A percentile compares a stretch with the other conserved stretches of the same genome.
Evolutionary conservation across 1,140 invertebrate species (phyloP).

Genomic region (Pseudomyrmex cubaensis): DNA sequence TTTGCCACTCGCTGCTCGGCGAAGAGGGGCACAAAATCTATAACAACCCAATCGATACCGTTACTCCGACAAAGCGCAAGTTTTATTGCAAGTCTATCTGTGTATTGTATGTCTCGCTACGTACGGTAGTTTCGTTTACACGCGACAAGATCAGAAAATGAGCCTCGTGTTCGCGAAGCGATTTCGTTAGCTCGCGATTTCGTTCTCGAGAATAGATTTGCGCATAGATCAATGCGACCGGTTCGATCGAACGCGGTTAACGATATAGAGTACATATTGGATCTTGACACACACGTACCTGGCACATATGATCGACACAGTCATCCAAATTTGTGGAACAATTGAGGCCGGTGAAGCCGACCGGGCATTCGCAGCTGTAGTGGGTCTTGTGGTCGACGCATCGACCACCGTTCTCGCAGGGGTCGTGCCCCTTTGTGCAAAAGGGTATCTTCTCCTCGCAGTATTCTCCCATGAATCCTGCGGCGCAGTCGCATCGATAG

Average conservation of each 20-base stretch:
- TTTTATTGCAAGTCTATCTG: not conserved
- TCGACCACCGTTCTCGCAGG: slow-evolving; percentile 96
- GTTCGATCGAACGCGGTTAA: not conserved
- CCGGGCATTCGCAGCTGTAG: slow-evolving; percentile 96
- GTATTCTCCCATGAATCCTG: slow-evolving; percentile 94
- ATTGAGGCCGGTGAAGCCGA: slow-evolving; percentile 96
- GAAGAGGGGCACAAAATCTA: not conserved
- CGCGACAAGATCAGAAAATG: not conserved
- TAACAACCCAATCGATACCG: slow-evolving; percentile 10
- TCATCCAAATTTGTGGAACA: slow-evolving; percentile 97
- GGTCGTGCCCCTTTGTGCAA: slow-evolving; percentile 94
- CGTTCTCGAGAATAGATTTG: not conserved
- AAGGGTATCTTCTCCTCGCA: slow-evolving; percentile 97
- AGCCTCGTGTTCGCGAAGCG: not conserved
- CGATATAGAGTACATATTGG: not conserved
- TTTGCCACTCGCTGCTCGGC: not conserved
- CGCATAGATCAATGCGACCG: not conserved
- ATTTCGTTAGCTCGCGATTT: no score
- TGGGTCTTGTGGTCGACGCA: slow-evolving; percentile 95
- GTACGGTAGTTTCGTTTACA: not conserved
- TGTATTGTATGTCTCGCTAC: not conserved
- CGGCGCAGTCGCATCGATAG: slow-evolving; percentile 93
- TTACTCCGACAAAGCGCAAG: not conserved
- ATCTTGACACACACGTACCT: slow-evolving; percentile 84
- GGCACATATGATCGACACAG: slow-evolving; percentile 96